These are phyloP conservation scores for Eulemur albifrons DNA, from an alignment of 2,797 vertebrate genomes.

Conservation along the genomic window DNA sequence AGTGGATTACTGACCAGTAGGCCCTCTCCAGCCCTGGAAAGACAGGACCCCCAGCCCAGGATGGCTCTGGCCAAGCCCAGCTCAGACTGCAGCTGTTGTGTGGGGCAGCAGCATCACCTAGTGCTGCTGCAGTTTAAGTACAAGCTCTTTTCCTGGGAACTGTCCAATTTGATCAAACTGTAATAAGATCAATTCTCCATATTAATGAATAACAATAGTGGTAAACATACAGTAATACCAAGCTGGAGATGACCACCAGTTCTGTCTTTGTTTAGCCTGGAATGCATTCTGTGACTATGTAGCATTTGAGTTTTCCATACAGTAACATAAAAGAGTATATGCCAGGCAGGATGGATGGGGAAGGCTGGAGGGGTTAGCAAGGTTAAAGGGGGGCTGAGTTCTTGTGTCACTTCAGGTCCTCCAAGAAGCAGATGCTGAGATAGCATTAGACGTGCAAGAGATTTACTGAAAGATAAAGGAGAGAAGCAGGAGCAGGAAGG, in stretches of 20 bases:
- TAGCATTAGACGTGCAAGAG: not conserved
- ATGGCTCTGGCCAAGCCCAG: slow-evolving; percentile 51
- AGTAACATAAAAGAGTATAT: not conserved
- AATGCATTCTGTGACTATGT: not conserved
- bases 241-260: slow-evolving; percentile 27
- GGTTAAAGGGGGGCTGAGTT: not conserved
- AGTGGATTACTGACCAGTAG: not conserved
- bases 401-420: slow-evolving; percentile 1
- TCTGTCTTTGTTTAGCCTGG: slow-evolving; percentile 17
- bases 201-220: not conserved
- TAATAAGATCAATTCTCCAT: slow-evolving; percentile 34
- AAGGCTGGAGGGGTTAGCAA: not conserved
- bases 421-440: slow-evolving; percentile 3
- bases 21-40: not conserved
- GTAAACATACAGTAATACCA: slow-evolving; percentile 8
- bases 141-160: slow-evolving; percentile 65
- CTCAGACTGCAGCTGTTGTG: not conserved
- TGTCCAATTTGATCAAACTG: slow-evolving; percentile 42
- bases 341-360: not conserved
- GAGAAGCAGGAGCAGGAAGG: not conserved
- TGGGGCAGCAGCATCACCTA: slow-evolving; percentile 80
- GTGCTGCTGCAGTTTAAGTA: slow-evolving; percentile 70
- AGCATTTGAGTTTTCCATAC: slow-evolving; percentile 34
- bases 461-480: not conserved
- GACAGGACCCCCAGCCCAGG: not conserved